Conservation (phyloP, 2,888 invertebrate species). For the Andrena hattorfiana region DNA sequence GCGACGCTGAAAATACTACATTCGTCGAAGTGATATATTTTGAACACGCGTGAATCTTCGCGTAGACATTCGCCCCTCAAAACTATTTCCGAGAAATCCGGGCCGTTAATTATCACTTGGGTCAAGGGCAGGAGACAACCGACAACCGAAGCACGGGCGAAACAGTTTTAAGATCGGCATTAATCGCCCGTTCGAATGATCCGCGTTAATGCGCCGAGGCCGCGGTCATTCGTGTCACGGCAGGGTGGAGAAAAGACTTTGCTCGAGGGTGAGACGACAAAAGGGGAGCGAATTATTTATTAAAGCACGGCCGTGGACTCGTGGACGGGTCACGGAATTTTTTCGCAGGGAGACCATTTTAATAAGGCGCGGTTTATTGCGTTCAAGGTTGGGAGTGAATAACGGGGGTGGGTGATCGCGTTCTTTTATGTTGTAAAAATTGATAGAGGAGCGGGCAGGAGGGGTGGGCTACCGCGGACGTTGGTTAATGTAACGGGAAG, state of each 20-base stretch:
- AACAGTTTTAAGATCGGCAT: neutral
- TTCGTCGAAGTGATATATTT: no score
- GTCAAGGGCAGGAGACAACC: neutral
- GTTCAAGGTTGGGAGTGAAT: no score
- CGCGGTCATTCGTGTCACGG: constrained; percentile 18
- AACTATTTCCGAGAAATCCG: neutral
- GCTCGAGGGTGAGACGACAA: constrained; percentile 9
- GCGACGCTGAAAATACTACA: neutral
- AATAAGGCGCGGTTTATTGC: constrained; percentile 10
- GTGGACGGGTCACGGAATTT: constrained; percentile 2
- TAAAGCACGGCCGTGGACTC: neutral
- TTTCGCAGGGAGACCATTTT: neutral
- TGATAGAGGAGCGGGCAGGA: neutral
- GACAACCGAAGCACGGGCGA: neutral
- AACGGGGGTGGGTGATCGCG: neutral
- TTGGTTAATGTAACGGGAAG: neutral
- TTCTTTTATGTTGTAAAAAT: neutral
- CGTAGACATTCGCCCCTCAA: neutral
- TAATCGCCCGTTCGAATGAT: constrained; percentile 27
- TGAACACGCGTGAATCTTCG: no score
- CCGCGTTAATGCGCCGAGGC: constrained; percentile 30
- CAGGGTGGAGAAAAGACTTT: neutral
- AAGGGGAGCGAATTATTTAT: constrained; percentile 39
- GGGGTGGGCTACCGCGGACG: neutral
- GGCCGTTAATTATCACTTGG: neutral